Evolutionary conservation across 2,797 vertebrate genomes (phyloP), one percentile per base, ranked within the genome.

Genomic region (Anomalospiza imberbis): DNA sequence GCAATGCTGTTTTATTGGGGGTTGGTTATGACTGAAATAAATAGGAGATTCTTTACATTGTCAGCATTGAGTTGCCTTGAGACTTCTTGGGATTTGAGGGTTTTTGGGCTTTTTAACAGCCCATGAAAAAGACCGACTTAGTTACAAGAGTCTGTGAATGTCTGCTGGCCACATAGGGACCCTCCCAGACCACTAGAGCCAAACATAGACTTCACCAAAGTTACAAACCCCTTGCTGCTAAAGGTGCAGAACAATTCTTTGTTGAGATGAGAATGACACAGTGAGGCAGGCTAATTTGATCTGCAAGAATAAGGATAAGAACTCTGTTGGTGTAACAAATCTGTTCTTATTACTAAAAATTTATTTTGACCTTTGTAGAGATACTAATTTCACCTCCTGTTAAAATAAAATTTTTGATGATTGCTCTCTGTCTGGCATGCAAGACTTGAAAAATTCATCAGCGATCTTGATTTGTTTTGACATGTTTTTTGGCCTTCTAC

Each of bases 291-390:
- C 34, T 91, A 62, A 73, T 91, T 62, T 90, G 24, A 6, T 73
- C 45, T 76, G 55, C 82, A 79, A 63, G n/a, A 76, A 45, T 65
- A 72, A 78, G 34, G 51, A 36, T 44, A n/a, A 86, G 63, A 91
- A 25, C 7, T 32, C 12, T 20, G 47, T 66, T 73, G 66, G n/a
- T 45, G 24, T 75, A 81, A 53, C 91, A 87, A 85, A 70, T 76
- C 32, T 75, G 40, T 55, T 89, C 47, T 66, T 91, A 73, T 54
- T 74, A 85, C 48, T 79, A 81, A 82, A 78, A 92, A 74, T 42
- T 91, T 17, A 72, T 94, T 92, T 88, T 94, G 75, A 87, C 77
- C 93, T 91, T 80, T 83, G 51, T 74, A 44, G 79, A 88, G 68
- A 82, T 38, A 67, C 7, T 75, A 34, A 88, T 86, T 90, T 84